Evolutionary conservation across 1,140 invertebrate genomes (phyloP), one percentile per base, ranked within the genome.

Genomic region (Drosophila sulfurigaster): DNA sequence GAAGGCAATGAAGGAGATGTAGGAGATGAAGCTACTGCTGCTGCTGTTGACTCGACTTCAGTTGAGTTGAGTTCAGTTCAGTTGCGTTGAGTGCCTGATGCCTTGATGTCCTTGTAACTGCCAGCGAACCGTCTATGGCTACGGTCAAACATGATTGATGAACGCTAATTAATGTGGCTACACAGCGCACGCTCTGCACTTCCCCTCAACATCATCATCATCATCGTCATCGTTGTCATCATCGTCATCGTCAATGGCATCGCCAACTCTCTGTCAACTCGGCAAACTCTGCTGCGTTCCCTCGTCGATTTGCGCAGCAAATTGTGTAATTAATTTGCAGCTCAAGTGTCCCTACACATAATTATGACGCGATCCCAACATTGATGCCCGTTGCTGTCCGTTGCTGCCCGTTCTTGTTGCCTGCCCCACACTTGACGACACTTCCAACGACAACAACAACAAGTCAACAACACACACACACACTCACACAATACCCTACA

Each of bases 141-240:
- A 75, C 85, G 85, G 85, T 89, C 85, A 85, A 89, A 79, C 85
- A 90, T 89, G 85, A 89, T 89, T 89, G 85, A 89, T 89, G 86
- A 81, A 89, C 81, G 81, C 81, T 85, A 89, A 89, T 89, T 89
- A 89, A 88, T 78, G 83, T 69, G 80, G 81, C 82, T 81, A 45
- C 41, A 58, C 51, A 71, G 3, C 7, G 52, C 45, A 63, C 13
- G n/a, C 28, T 13, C 2, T 38, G n/a, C 25, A 8, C 20, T 35
- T 2, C n/a, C 4, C 20, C 35, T 25, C 20, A 25, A 25, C n/a
- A 13, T 10, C 43, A 38, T 45, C 8, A 15, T 32, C 41, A 28
- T 35, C 8, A 1, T 30, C 11, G 8, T 11, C 32, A n/a, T 7
- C 41, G 25, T 41, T 5, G 46, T 28, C 56, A 20, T 20, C 16